Evolutionary conservation across 1,140 invertebrate genomes (phyloP), one percentile per base, ranked within the genome.

Genomic region (Drosophila ironensis): DNA sequence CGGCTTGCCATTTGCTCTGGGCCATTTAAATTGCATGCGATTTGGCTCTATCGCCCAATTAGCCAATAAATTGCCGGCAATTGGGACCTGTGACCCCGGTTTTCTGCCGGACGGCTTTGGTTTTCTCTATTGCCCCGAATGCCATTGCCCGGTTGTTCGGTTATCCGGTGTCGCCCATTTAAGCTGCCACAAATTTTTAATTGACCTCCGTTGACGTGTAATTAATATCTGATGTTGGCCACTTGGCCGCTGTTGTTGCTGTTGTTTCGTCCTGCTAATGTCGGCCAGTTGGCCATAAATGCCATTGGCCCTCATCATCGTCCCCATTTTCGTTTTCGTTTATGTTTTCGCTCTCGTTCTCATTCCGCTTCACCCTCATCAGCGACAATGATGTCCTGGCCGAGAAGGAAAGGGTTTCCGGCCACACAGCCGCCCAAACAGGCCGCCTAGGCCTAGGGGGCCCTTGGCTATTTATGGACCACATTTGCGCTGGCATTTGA

Each of bases 121-220:
- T 14, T 12, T 11, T 8, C 14, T 37, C 33, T 7, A 37, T 16
- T 17, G 7, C 33, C 14, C 28, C 2, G 33, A 17, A 35, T 60
- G 20, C 19, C 54, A n/a, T 46, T 40, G 38, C 30, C 37, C 20
- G 30, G 38, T 33, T n/a, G n/a, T n/a, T n/a, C n/a, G n/a, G 9
- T n/a, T n/a, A n/a, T n/a, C 59, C 56, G 56, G 33, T 63, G 60
- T 64, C 60, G 48, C 41, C 60, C 60, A 48, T 64, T 64, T 64
- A 64, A 64, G 40, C 60, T 60, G 57, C 60, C 60, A 40, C 57
- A 64, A 63, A 64, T 64, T 64, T 63, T 64, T 64, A 64, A 64
- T 64, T 64, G 60, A 64, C 60, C 60, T 64, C 42, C 60, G 60
- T 64, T 64, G 60, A 64, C 60, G 60, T 64, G 57, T 64, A 64